Conservation (phyloP, 2,113 vertebrate genomes). For the Chiloscyllium plagiosum region DNA sequence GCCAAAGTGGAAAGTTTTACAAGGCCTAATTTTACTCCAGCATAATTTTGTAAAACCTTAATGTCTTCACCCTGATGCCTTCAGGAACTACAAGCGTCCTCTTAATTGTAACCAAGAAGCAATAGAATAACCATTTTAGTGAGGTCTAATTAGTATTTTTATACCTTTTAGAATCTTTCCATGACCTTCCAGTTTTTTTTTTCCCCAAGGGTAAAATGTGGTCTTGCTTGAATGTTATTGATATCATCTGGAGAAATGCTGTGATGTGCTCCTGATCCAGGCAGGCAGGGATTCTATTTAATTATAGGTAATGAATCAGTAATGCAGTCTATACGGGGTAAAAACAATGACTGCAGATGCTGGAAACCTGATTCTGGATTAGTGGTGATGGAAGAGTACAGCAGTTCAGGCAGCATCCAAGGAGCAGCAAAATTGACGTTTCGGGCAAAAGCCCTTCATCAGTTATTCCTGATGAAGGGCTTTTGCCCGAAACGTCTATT, state of each 20-base stretch:
- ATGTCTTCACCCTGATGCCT: neutral
- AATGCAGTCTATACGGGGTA: neutral
- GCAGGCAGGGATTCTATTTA: neutral
- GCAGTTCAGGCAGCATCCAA: too few relatives aligned
- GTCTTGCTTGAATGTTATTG: neutral
- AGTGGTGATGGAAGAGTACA: too few relatives aligned
- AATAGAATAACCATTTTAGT: neutral
- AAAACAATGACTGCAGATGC: too few relatives aligned
- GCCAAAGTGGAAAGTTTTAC: neutral
- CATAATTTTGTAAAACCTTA: neutral
- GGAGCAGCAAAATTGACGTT: too few relatives aligned
- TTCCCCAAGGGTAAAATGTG: neutral
- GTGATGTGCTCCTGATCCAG: neutral
- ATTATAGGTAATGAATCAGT: neutral
- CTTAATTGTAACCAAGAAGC: neutral
- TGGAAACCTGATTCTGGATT: too few relatives aligned
- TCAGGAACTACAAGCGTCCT: neutral
- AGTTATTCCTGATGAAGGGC: too few relatives aligned
- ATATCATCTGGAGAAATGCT: neutral
- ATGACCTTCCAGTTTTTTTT: neutral
- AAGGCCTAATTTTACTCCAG: neutral
- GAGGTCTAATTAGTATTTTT: neutral
- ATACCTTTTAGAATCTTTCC: neutral
- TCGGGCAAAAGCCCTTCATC: too few relatives aligned
- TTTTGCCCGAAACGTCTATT: too few relatives aligned